Evolutionary conservation across 2,888 invertebrate genomes (phyloP), one percentile per base, ranked within the genome.

Genomic region (Chamaedrilus cognettii): DNA sequence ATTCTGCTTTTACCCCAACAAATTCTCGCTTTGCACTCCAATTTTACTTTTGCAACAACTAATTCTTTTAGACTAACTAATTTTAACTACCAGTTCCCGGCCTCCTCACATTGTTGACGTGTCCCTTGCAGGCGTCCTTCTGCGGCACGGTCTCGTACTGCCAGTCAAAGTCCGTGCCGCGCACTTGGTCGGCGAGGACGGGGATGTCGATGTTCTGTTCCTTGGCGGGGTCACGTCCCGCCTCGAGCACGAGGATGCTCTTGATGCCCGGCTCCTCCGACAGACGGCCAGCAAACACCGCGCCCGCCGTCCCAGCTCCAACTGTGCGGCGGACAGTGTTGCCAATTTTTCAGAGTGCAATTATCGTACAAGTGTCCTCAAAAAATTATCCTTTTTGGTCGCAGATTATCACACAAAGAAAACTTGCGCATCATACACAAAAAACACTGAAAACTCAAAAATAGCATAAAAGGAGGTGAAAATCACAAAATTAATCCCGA

Each of bases 201-300:
- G 76, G 76, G 55, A 73, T 71, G 69, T 72, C 67, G 28, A 73
- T 65, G 26, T 66, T 62, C 1, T 35, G 30, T 23, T 62, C 62
- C 28, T 68, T 59, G 23, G 26, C 92, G 0, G 79, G 79, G 49
- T 77, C 68, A 3, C 76, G 77, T 3, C 82, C 82, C 1, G 82
- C 80, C 74, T 82, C 82, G 34, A 82, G 60, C 34, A 82, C 66
- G 30, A 82, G 73, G 7, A 82, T 79, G 50, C 57, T 70, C 33
- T 62, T 62, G n/a, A 35, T 65, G n/a, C 63, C 63, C 11, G 32
- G 34, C 30, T 75, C 70, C 58, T 74, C 74, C 23, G 73, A 49
- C 33, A 76, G 68, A 23, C 76, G 60, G 30, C 67, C 68, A n/a
- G 75, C 76, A 49, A 76, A 57, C 50, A 71, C 72, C 26, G 72